Conservation (phyloP, 2,888 invertebrate species). For the Gisinianus flammeolus region DNA sequence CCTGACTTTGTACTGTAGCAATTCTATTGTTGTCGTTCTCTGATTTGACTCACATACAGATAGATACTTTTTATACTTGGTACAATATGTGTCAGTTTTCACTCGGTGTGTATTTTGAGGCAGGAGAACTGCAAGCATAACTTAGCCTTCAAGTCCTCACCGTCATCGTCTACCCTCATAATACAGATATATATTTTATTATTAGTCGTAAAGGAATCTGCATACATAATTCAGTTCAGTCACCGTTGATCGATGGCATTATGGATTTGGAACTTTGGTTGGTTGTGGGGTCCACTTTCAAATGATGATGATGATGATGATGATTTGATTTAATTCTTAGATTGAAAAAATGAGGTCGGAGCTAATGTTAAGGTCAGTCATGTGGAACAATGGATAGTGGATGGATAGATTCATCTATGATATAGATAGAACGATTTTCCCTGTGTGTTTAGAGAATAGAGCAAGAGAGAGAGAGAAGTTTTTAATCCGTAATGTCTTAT, state of each 20-base stretch:
- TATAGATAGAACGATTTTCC: too few species aligned
- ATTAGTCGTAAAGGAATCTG: neutral
- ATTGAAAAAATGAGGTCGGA: constrained; percentile 45
- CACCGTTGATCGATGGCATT: neutral
- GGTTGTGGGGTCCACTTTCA: constrained; percentile 2
- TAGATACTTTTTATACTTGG: neutral
- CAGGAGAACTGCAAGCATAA: neutral
- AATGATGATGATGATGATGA: constrained; percentile 28
- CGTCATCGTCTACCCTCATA: neutral
- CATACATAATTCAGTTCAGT: too few species aligned
- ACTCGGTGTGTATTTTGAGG: neutral
- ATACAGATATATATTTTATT: neutral
- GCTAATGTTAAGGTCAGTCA: constrained; percentile 47
- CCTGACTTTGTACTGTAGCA: constrained; percentile 7
- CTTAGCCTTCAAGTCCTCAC: neutral
- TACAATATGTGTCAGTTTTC: neutral
- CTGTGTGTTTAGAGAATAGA: too few species aligned
- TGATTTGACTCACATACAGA: neutral
- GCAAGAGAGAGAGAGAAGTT: neutral
- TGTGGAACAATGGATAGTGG: constrained; percentile 25
- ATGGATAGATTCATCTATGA: neutral
- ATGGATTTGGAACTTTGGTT: neutral
- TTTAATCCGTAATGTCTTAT: neutral
- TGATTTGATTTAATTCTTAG: constrained; percentile 27
- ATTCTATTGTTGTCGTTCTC: constrained; percentile 21